Base-by-base conservation (phyloP, 2,888 invertebrate genomes). In the Parnassius smintheus region DNA sequence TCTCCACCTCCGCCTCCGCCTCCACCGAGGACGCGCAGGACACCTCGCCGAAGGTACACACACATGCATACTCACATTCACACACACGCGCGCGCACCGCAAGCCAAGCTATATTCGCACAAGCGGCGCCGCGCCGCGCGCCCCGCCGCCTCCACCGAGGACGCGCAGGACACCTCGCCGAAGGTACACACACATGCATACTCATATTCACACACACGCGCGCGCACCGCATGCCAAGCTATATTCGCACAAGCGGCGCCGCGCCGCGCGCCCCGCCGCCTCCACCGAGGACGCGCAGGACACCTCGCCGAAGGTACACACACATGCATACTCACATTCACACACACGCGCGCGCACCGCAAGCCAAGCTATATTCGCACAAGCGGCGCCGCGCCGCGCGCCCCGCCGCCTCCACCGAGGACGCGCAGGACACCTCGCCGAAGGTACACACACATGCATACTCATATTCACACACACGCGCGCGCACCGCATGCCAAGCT, bases 261-360 rank as follows among this genome's bases (percentile, higher is more conserved):
- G 89, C 59, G 77, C 76, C 25, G 59, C 71, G 61, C 83, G 82
- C 62, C 78, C 70, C 65, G 69, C 69, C 35, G 61, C 66, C 50
- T 75, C 78, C 63, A 67, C 78, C 12, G 89, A 89, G 68, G 90
- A 90, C 2, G 75, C 82, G 0, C 61, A 78, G 12, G 88, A 90
- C 61, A 85, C 79, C 9, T 88, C 90, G 58, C 89, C 90, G 45
- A 90, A 89, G 85, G 90, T 89, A 66, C 35, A 35, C 35, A 35
- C 7, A 35, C 35, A 35, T 7, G 4, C 2, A 12, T 42, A 56
- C 56, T 9, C 44, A 18, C 13, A 25, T 4, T 44, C 4, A 3
- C 9, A 12, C 8, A 35, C 52, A 52, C 41, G 35, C 35, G 35
- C 35, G 7, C 7, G 35, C 7, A 35, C 35, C 25, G 35, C 35